Evolutionary conservation across 2,888 invertebrate genomes (phyloP), one percentile per base, ranked within the genome.

Genomic region (Temnothorax ravouxi): DNA sequence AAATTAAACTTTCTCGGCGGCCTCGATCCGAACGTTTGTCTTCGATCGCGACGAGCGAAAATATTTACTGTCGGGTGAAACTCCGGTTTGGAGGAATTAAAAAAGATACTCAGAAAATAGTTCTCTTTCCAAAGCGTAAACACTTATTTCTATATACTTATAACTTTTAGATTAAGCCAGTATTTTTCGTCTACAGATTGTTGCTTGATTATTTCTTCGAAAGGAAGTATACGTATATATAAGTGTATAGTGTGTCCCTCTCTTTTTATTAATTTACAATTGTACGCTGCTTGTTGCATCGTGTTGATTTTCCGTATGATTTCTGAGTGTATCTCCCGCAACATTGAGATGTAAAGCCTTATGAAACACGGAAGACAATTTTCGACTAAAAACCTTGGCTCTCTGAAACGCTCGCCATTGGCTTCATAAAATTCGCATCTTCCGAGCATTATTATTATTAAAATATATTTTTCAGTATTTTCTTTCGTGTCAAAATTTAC

Each of bases 341-440:
- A 38, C 18, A 34, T 1, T 11, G 41, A 74, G n/a, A 44, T 4
- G 50, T n/a, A 8, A 64, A 25, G n/a, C 1, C n/a, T 62, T 38
- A n/a, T 56, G 29, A 80, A 47, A 80, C 59, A 34, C 71, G 38
- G 25, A 81, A 56, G 34, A 62, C 29, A 52, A 52, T 64, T 41
- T 61, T 81, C 21, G 56, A 21, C 21, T 4, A 6, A 52, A 38
- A 69, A 80, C 25, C 80, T 87, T 87, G 85, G 84, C 81, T 54
- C 13, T 34, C 41, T 13, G 56, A 44, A 13, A 18, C 64, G 67
- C 47, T 69, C 76, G 34, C 44, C 54, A 81, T 77, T 71, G 69
- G 62, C 76, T 66, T 64, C 34, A 67, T 25, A 21, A 56, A 47
- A 15, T 56, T 76, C 11, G 38, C 52, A 69, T 83, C 56, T 15